Base-by-base conservation (phyloP, 2,888 invertebrate genomes). In the Callosobruchus maculatus region DNA sequence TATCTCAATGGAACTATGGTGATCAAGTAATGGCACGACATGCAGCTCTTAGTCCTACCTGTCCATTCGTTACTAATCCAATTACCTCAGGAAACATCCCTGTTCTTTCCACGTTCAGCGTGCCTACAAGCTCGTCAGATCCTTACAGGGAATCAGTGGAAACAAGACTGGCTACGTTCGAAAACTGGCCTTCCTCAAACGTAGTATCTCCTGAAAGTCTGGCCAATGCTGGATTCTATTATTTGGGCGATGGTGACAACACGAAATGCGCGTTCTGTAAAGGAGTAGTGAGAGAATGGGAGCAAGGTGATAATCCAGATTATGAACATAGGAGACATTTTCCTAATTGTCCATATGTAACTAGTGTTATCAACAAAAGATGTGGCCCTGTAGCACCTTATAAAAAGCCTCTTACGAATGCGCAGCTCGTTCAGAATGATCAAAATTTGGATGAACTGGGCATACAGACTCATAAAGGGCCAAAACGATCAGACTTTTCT, bases 151-250 rank as follows among this genome's bases (percentile, higher is more conserved):
- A 84, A 72, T 74, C 77, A 3, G n/a, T 21, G 21, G 71, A 73
- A 20, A 21, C 68, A 77, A 89, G 95, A 77, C 87, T 95, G 72
- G 88, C 90, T 72, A 92, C 94, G 0, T 95, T 93, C 85, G 88
- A 87, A 73, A 91, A 91, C 86, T 96, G 96, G 96, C 93, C 94
- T 71, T 90, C 88, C 67, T 80, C 88, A 13, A 87, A 87, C 70
- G 87, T 90, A 74, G 90, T 97, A 21, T 89, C 92, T 0, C 93
- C 95, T 0, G 90, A 92, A 82, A 90, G 92, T 7, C 87, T 97
- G 76, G 96, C 95, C 0, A 90, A 89, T 84, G 94, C 96, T 71
- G 97, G 97, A 3, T 97, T 97, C 85, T 97, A 93, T 85, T 97
- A 94, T 83, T 88, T 93, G 1, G 91, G 93, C 77, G 89, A 90